Evolutionary conservation across 2,797 vertebrate species (phyloP).

Genomic region (Rhinatrema bivittatum): DNA sequence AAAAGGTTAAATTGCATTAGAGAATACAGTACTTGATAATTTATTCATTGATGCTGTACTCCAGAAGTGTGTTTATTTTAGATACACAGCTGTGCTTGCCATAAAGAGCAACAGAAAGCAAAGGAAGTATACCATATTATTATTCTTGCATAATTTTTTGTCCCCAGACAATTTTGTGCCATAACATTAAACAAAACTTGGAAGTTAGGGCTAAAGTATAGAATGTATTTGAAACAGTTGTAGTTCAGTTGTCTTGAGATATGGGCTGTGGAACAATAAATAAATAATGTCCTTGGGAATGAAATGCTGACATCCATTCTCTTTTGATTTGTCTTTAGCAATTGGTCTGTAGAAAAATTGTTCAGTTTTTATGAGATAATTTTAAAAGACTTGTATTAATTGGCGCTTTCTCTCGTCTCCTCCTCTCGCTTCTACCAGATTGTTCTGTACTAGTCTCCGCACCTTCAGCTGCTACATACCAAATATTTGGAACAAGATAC

Average conservation of each 20-base stretch:
- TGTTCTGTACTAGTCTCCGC: too few relatives aligned
- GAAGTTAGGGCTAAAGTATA: neutral
- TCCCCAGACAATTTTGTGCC: neutral
- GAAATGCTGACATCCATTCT: neutral
- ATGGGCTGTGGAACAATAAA: neutral
- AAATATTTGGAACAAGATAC: too few relatives aligned
- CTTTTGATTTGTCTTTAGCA: slow-evolving; percentile 5
- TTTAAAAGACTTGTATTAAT: too few relatives aligned
- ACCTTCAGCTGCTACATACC: too few relatives aligned
- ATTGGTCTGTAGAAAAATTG: slow-evolving; percentile 3
- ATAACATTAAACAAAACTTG: neutral
- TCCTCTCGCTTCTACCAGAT: too few relatives aligned
- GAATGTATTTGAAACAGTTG: neutral
- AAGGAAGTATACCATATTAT: neutral
- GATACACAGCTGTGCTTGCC: accelerated
- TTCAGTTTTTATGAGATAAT: slow-evolving; percentile 5
- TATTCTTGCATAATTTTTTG: too few relatives aligned
- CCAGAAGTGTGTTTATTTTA: too few relatives aligned
- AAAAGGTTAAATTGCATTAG: too few relatives aligned
- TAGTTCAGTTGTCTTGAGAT: neutral
- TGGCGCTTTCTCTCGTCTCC: too few relatives aligned
- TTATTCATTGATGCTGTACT: too few relatives aligned
- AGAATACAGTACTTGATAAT: too few relatives aligned
- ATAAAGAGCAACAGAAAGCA: neutral
- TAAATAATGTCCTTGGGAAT: slow-evolving; percentile 1